Conservation (phyloP, 2,888 invertebrate species). For the Tetragnatha montana region DNA sequence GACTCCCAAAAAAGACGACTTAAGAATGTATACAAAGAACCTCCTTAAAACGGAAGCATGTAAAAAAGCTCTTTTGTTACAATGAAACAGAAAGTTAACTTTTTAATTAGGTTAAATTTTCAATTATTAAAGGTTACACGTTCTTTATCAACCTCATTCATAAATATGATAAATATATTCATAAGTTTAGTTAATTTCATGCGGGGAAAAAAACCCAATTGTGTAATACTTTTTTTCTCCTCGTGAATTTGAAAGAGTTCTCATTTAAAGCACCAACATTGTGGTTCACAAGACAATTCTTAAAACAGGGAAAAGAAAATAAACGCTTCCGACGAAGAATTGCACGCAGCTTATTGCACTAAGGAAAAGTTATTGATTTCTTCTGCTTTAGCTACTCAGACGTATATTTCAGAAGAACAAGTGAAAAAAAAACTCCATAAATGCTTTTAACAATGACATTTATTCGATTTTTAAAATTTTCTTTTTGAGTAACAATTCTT, state of each 20-base stretch:
- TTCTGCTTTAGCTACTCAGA: conserved; percentile 10
- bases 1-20: too few relatives aligned
- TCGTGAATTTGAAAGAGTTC: conserved; percentile 3
- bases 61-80: too few relatives aligned
- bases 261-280: neutral
- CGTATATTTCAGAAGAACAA: conserved; percentile 9
- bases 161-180: neutral
- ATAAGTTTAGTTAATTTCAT: neutral
- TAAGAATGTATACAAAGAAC: too few relatives aligned
- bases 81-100: too few relatives aligned
- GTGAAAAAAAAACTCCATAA: conserved; percentile 23
- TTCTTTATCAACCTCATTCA: too few relatives aligned
- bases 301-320: conserved; percentile 12
- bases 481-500: neutral
- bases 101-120: too few relatives aligned
- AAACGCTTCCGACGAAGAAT: neutral
- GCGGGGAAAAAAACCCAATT: neutral
- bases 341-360: conserved; percentile 16
- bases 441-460: conserved; percentile 42
- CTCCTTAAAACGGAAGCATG: too few relatives aligned
- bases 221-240: neutral
- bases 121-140: too few relatives aligned
- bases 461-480: conserved; percentile 36
- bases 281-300: neutral
- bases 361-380: conserved; percentile 36